Conservation (phyloP, 2,888 invertebrate genomes). For the Cryptops parisi region DNA sequence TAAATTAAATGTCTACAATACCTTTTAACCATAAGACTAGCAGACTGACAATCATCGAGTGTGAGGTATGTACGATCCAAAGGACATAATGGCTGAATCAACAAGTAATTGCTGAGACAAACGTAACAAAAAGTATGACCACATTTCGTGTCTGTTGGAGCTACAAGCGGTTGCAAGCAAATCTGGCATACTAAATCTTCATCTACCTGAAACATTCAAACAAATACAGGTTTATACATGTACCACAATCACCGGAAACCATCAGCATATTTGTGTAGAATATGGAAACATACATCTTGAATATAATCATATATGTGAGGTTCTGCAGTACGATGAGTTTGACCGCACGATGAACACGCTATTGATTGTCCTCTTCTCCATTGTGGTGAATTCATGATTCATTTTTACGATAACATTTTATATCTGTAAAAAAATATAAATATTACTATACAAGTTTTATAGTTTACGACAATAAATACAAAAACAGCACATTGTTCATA, state of each 20-base stretch:
- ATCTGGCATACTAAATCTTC: constrained; percentile 36
- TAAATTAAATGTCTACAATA: no score
- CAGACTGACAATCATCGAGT: constrained; percentile 30
- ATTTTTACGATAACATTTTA: constrained; percentile 14
- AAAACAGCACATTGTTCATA: no score
- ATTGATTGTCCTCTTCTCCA: constrained; percentile 13
- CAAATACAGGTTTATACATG: no score
- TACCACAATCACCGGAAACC: no score
- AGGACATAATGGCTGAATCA: constrained; percentile 32
- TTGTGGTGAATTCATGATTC: constrained; percentile 16
- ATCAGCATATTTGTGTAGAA: no score
- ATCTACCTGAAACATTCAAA: constrained; percentile 34
- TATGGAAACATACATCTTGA: constrained; percentile 27
- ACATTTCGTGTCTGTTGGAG: constrained; percentile 36
- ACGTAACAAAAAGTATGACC: constrained; percentile 36
- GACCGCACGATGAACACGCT: constrained; percentile 24
- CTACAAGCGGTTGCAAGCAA: constrained; percentile 35
- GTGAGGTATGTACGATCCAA: constrained; percentile 31
- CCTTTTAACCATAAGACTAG: constrained; percentile 34
- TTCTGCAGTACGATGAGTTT: constrained; percentile 24
- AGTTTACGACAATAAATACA: no score
- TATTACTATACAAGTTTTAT: no score
- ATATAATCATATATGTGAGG: constrained; percentile 35
- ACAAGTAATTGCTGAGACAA: constrained; percentile 27
- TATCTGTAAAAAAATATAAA: constrained; percentile 9